These are phyloP conservation scores for Gulo gulo DNA, from an alignment of 2,113 vertebrate species.

Conservation along the genomic window DNA sequence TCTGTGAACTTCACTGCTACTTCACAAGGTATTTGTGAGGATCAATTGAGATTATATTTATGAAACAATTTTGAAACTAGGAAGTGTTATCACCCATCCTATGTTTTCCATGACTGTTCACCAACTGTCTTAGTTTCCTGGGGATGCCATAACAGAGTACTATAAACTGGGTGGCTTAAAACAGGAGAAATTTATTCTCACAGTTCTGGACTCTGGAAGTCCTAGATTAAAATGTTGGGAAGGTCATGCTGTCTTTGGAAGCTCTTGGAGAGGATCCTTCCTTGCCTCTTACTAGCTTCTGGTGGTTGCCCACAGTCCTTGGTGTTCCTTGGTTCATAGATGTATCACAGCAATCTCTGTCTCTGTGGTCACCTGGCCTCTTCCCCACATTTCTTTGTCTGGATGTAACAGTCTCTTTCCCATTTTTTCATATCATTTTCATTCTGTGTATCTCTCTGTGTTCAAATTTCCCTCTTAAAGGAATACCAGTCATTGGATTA, in stretches of 20 bases:
- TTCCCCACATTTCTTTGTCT: neutral
- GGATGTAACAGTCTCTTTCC: neutral
- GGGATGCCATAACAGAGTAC: neutral
- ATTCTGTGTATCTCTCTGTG: neutral
- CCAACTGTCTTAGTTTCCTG: neutral
- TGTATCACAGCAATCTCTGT: neutral
- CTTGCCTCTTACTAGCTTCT: neutral
- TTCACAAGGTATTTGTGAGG: neutral
- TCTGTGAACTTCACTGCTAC: neutral
- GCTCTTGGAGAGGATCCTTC: neutral
- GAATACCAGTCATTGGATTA: neutral
- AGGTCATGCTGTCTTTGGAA: neutral
- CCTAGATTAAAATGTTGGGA: neutral
- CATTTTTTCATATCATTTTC: neutral
- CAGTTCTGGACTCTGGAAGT: neutral
- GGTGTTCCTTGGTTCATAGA: neutral
- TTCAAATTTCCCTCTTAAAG: neutral
- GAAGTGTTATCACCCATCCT: neutral
- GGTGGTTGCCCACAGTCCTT: neutral
- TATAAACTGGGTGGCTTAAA: neutral
- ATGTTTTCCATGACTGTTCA: neutral
- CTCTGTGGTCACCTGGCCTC: neutral
- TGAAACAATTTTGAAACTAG: neutral
- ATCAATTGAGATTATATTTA: neutral
- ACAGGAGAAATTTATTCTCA: neutral